A percentile compares a stretch with the other conserved stretches of the same genome.
Conservation (phyloP, 2,797 vertebrate species). For the Pantherophis vulpinus region DNA sequence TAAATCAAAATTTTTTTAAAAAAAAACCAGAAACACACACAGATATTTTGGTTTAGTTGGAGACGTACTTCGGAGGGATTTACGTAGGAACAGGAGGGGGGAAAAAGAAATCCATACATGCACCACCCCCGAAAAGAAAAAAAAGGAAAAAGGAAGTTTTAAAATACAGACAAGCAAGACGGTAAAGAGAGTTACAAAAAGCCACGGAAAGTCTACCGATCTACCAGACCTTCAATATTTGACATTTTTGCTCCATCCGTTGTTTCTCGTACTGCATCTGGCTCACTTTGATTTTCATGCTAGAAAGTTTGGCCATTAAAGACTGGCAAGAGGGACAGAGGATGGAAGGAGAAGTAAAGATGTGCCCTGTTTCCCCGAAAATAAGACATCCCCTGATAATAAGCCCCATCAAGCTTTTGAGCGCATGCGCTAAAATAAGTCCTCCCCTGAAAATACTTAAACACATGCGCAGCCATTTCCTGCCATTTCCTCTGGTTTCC, state of each 20-base stretch:
- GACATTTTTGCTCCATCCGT: constrained; percentile 91
- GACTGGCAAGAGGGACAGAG: constrained; percentile 84
- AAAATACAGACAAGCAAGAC: constrained; percentile 55
- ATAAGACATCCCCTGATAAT: too few species aligned
- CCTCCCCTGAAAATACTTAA: too few species aligned
- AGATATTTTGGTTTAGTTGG: background rate
- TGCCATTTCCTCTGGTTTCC: too few species aligned
- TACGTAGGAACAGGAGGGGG: background rate
- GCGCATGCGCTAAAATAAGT: too few species aligned
- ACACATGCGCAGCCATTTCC: too few species aligned
- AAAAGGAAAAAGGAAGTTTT: constrained; percentile 10
- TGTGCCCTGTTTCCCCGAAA: constrained; percentile 21
- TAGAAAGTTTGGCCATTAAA: constrained; percentile 98
- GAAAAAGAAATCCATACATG: background rate
- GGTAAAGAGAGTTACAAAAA: constrained; percentile 32
- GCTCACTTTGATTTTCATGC: constrained; percentile 99
- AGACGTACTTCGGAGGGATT: background rate
- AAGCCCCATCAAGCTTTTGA: too few species aligned
- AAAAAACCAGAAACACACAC: background rate
- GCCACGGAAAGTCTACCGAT: constrained; percentile 48
- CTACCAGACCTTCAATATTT: constrained; percentile 88
- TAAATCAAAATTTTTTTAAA: background rate
- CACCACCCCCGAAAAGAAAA: background rate
- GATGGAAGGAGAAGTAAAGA: constrained; percentile 71
- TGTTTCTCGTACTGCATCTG: constrained; percentile 99